These are phyloP conservation scores for Odontomachus brunneus DNA, from an alignment of 1,140 invertebrate species.

Conservation along the genomic window DNA sequence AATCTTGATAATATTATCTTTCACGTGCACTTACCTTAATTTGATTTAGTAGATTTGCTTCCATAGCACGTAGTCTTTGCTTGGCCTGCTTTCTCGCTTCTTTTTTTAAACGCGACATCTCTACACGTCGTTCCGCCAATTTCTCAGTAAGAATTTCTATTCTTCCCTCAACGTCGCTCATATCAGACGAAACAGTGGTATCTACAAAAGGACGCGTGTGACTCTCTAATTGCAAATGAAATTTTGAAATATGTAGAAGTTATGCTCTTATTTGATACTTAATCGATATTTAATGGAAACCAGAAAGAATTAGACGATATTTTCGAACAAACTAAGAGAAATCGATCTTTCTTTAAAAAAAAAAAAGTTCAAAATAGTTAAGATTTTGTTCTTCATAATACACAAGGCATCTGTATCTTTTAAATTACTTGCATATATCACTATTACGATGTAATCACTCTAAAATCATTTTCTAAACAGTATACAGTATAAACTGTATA, in stretches of 20 bases:
- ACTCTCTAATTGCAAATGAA: constrained; percentile 53
- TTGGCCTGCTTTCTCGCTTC: constrained; percentile 82
- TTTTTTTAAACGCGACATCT: constrained; percentile 82
- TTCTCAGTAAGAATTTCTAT: constrained; percentile 83
- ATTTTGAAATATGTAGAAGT: constrained; percentile 24
- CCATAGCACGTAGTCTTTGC: constrained; percentile 80
- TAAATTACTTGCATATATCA: background rate
- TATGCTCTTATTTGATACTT: background rate
- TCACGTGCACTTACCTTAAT: constrained; percentile 79
- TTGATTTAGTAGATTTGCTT: constrained; percentile 83
- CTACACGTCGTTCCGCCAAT: constrained; percentile 80
- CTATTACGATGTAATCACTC: no score
- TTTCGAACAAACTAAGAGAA: background rate
- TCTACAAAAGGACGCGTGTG: constrained; percentile 71
- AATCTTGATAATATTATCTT: constrained; percentile 23
- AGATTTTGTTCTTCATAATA: no score
- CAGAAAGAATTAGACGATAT: background rate
- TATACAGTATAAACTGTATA: no score
- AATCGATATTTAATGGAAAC: background rate
- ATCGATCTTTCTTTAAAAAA: background rate
- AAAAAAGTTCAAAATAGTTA: background rate
- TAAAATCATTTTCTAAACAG: no score
- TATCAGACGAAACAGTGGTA: constrained; percentile 83
- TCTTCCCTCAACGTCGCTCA: constrained; percentile 83
- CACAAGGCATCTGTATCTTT: background rate